Base-by-base conservation (phyloP, 2,888 invertebrate genomes). In the Cosmia trapezina region DNA sequence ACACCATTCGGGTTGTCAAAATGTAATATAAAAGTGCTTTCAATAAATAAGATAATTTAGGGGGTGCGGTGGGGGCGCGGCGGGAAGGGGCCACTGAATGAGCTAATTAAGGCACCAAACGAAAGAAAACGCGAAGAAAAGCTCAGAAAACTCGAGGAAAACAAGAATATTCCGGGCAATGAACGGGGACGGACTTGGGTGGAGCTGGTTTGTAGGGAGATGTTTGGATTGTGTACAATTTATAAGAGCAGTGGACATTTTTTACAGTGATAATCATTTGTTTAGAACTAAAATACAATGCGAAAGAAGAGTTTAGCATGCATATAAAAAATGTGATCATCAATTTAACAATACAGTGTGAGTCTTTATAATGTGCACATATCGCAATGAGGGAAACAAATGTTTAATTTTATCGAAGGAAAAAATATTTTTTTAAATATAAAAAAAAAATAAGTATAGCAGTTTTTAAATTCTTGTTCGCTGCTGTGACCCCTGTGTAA, bases 121-220 rank as follows among this genome's bases (percentile, higher is more conserved):
- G 94, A 95, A 96, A 96, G 95, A 95, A 96, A 95, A 93, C 92
- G 94, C 91, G 91, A 93, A 95, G 96, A 95, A 95, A 95, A 95
- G 95, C 92, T 87, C 91, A 93, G 95, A 96, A 96, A 96, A 95
- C 94, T 96, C 91, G 84, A 89, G 90, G 94, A 96, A 96, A 96
- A 96, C 96, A 96, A 95, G 95, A 95, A 95, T 95, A 95, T 94
- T 94, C 92, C 90, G 91, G 91, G 88, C 85, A 87, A 64, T 77
- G 61, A 73, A 47, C 89, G 86, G 93, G 88, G 89, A 28, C 85
- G 93, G 81, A 91, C 61, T 93, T 62, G 70, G 83, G 53, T 5
- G 9, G 8, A 1, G 8, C 1, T 61, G 70, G 49, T 74, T 76
- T 37, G 33, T 67, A 17, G 4, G 6, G 0, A 14, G 4, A 33